Conservation (phyloP, 2,113 vertebrate genomes). For the Alectura lathami region DNA sequence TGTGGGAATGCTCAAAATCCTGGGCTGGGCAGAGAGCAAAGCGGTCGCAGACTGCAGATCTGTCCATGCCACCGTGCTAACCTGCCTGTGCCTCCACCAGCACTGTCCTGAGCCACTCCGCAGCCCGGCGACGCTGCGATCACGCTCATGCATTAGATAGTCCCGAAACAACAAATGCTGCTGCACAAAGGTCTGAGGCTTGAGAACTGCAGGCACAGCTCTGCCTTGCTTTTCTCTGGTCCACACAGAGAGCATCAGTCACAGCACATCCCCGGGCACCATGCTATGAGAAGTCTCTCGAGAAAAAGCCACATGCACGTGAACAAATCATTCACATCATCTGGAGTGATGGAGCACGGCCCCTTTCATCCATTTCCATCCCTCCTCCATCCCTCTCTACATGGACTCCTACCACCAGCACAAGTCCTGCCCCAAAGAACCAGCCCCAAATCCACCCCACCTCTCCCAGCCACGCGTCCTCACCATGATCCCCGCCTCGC, state of each 20-base stretch:
- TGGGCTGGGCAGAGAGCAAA: background rate
- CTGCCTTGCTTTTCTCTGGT: conserved; percentile 68
- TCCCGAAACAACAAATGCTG: conserved; percentile 34
- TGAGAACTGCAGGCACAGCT: conserved; percentile 25
- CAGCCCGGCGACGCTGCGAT: conserved; percentile 70
- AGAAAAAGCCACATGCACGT: conserved; percentile 35
- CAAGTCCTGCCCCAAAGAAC: background rate
- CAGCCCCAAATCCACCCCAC: background rate
- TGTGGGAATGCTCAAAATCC: background rate
- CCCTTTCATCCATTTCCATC: background rate
- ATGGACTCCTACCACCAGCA: background rate
- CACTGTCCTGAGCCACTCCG: background rate
- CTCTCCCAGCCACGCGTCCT: rapidly evolving
- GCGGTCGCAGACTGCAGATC: background rate
- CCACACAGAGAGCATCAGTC: background rate
- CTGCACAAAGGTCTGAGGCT: background rate
- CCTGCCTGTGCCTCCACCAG: conserved; percentile 69
- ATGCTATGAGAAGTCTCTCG: conserved; percentile 19
- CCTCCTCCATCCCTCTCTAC: background rate
- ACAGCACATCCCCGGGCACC: background rate
- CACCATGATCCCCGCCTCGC: background rate
- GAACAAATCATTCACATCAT: conserved; percentile 50
- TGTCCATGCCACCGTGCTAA: conserved; percentile 63
- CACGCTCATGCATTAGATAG: conserved; percentile 46
- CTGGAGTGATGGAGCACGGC: conserved; percentile 57